Evolutionary conservation across 2,113 vertebrate species (phyloP).

Genomic region (Burhinus bistriatus): DNA sequence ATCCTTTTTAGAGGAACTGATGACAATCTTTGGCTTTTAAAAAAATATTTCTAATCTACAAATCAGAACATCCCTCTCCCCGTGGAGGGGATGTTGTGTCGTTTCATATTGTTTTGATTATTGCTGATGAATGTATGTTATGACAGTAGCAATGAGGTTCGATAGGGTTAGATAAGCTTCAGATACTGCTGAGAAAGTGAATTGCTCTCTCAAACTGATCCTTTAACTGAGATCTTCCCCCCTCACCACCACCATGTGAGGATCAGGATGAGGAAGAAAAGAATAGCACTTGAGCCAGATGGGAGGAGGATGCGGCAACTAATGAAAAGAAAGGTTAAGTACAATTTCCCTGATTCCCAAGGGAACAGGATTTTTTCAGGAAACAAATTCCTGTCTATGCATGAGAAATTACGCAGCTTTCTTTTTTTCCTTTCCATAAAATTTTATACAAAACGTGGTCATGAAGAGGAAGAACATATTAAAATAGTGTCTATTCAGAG

Average conservation of each 20-base stretch:
- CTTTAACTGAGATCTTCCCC: not conserved
- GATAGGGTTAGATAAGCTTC: not conserved
- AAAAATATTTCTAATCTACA: not conserved
- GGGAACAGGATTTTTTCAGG: not conserved
- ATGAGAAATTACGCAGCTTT: not conserved
- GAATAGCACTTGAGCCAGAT: not conserved
- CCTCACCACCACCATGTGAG: fast-evolving
- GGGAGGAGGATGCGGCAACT: not conserved
- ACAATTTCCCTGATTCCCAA: not conserved
- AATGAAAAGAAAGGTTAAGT: constrained; percentile 25
- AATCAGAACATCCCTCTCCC: not conserved
- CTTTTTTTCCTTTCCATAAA: not conserved
- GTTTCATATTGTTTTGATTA: not conserved
- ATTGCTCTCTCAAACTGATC: not conserved
- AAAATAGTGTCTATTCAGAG: not conserved
- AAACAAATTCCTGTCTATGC: not conserved
- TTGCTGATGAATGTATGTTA: not conserved
- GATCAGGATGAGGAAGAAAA: not conserved
- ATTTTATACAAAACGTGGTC: not conserved
- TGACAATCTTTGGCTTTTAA: not conserved
- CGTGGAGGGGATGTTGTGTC: not conserved
- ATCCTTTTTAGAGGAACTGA: not conserved
- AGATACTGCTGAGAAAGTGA: not conserved
- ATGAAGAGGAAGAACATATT: not conserved
- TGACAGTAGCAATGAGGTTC: not conserved